Base-by-base conservation (phyloP, 92 coral and sea anemone species). In the Plumapathes pennacea region DNA sequence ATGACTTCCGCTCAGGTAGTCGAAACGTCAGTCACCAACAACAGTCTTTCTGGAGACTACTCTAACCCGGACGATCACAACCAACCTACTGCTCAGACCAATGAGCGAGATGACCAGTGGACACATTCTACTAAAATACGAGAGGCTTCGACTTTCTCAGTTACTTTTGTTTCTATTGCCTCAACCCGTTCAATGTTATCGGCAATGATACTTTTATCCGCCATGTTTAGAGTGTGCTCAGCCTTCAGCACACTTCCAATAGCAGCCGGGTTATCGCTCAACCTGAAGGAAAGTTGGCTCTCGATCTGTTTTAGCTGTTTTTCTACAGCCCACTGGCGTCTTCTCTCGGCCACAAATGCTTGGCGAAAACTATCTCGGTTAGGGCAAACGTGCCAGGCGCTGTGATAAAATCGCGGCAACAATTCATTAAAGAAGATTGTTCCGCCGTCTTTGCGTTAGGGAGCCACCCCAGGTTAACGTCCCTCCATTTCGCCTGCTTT, bases 211-310 rank as follows among this genome's bases (percentile, higher is more conserved):
- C n/a, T n/a, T n/a, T n/a, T n/a, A n/a, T n/a, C n/a, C n/a, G n/a
- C n/a, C n/a, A n/a, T n/a, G n/a, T n/a, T n/a, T n/a, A n/a, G n/a
- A n/a, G n/a, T n/a, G n/a, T n/a, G n/a, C n/a, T n/a, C n/a, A n/a
- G n/a, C 62, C 50, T 65, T 19, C 68, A 65, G 64, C 74, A 64
- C 56, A 49, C 74, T 75, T 34, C 60, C 76, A 44, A 75, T 62
- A 50, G 82, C 82, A 52, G 76, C 82, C 57, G 69, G 76, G 49
- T 66, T 65, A 65, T 75, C 62, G 38, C 68, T 55, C 25, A 68
- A 55, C 45, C 20, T 61, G 38, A 74, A 72, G 25, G 72, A 43
- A 60, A 72, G 32, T 53, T 72, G 60, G 53, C 28, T 60, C 29
- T 62, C 49, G 44, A 58, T 48, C 46, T n/a, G 38, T 51, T 61